Base-by-base conservation (phyloP, 2,113 vertebrate genomes). In the Rattus norvegicus region DNA sequence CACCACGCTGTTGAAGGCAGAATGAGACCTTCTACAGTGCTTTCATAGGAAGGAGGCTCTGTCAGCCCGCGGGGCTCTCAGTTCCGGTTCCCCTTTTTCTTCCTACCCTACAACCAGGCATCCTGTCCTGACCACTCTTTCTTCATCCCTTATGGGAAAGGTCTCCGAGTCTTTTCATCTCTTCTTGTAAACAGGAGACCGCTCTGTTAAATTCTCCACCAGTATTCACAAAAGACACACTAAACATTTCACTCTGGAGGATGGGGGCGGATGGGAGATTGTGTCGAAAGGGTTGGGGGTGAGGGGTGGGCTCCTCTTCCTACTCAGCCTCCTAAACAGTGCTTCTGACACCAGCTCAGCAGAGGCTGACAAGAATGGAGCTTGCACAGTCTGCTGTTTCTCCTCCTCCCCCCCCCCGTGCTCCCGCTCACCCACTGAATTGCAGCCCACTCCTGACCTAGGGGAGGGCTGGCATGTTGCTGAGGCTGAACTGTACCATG, bases 181-280 rank as follows among this genome's bases (percentile, higher is more conserved):
- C 43, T 92, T 95, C 69, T 65, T 61, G 4, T 43, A 93, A 94
- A 73, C 28, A 13, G 49, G 26, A 93, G 36, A 36, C 30, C 86
- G 90, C 8, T 33, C 63, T 17, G 0, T 69, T 36, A 93, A 33
- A 24, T 49, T 67, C 80, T 69, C 65, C 65, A 69, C 63, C 93
- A 56, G 33, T 86, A 39, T 75, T 91, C 93, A 72, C 43, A 84
- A 89, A 91, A 88, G 79, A 56, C 75, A 63, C 43, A 72, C 70
- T 92, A 88, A 90, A 47, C 33, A 33, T n/a, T 89, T 86, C 70
- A 49, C 33, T 36, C 76, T 17, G 33, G 54, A 24, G 14, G 81
- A 10, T 39, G 26, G 12, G 7, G 26, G 26, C 2, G 20, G 36
- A 22, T 13, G 24, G 28, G n/a, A 22, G 43, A 14, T 5, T 47